Percentiles rank a stretch among this genome's conserved stretches.
phyloP scores from a whole-genome alignment of 2,888 invertebrate genomes.

The Synergus laeviventris region DNA sequence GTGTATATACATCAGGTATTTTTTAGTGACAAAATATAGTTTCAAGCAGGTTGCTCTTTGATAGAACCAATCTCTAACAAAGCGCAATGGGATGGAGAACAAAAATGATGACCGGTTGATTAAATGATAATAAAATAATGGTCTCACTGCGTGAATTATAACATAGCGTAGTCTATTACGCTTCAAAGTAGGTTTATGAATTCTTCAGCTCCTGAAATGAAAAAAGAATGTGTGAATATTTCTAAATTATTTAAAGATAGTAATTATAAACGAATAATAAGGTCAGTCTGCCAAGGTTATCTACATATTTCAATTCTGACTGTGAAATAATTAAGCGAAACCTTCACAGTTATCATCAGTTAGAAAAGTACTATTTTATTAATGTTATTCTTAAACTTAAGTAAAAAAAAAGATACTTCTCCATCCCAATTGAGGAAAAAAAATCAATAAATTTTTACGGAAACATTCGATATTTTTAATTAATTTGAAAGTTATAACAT shows the following conservation, averaged over 20 bases:
- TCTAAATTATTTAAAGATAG: conserved; percentile 14
- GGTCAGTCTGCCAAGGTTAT: conserved; percentile 71
- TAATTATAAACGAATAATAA: conserved; percentile 18
- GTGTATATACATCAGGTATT: conserved; percentile 68
- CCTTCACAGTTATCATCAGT: conserved; percentile 66
- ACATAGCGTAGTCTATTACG: conserved; percentile 43
- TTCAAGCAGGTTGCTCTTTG: conserved; percentile 25
- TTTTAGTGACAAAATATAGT: conserved; percentile 46
- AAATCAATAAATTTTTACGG: too few species aligned
- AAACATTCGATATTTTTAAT: too few species aligned
- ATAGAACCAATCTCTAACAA: conserved; percentile 23
- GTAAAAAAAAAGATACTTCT: not conserved
- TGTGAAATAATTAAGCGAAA: conserved; percentile 66
- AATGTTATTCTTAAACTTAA: not conserved
- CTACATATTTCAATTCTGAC: conserved; percentile 63
- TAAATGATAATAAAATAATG: conserved; percentile 66
- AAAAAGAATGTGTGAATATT: conserved; percentile 31
- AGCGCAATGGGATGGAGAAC: conserved; percentile 62
- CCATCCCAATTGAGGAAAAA: not conserved
- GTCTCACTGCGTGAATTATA: conserved; percentile 49
- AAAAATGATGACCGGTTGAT: conserved; percentile 54
- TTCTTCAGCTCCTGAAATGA: conserved; percentile 72
- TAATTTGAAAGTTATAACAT: too few species aligned
- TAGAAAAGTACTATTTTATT: not conserved
- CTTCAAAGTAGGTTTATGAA: conserved; percentile 69